Conservation (phyloP, 2,888 invertebrate genomes). For the Scaptomyza polygonia region DNA sequence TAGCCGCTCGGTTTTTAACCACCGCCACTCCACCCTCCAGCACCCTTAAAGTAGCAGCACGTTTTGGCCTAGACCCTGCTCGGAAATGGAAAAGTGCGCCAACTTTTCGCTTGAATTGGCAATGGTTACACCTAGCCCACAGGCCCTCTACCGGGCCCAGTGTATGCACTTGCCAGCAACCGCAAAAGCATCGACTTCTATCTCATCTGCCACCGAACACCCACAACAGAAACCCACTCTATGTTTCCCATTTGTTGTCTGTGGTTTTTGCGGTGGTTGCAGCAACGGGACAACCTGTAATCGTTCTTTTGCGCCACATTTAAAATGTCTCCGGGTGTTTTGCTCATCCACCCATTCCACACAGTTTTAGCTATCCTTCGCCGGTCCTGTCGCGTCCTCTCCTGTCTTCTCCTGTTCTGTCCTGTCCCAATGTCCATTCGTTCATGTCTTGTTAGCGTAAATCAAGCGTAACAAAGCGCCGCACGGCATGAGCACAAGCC, state of each 20-base stretch:
- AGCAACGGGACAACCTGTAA: constrained; percentile 75
- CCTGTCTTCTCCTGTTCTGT: background rate
- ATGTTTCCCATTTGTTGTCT: constrained; percentile 53
- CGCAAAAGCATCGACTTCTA: background rate
- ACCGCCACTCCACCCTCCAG: too few species aligned
- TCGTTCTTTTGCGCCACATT: constrained; percentile 78
- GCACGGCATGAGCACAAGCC: constrained; percentile 51
- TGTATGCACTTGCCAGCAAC: constrained; percentile 39
- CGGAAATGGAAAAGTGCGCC: constrained; percentile 79
- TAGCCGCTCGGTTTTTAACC: background rate
- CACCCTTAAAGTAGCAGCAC: constrained; percentile 43
- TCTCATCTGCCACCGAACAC: background rate
- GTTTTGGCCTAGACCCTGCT: constrained; percentile 51
- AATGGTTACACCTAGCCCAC: constrained; percentile 60
- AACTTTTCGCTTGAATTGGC: constrained; percentile 78
- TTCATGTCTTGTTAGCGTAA: constrained; percentile 80
- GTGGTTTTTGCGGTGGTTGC: constrained; percentile 58
- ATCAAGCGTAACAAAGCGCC: constrained; percentile 78
- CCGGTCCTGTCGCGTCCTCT: too few species aligned
- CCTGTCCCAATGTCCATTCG: constrained; percentile 71
- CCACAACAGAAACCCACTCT: background rate
- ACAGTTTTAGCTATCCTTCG: background rate
- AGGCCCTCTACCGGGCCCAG: background rate
- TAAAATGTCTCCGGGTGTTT: constrained; percentile 75
- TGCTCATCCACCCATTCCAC: constrained; percentile 22